phyloP scores from a whole-genome alignment of 2,113 vertebrate genomes.

The Tyrannus savana region DNA sequence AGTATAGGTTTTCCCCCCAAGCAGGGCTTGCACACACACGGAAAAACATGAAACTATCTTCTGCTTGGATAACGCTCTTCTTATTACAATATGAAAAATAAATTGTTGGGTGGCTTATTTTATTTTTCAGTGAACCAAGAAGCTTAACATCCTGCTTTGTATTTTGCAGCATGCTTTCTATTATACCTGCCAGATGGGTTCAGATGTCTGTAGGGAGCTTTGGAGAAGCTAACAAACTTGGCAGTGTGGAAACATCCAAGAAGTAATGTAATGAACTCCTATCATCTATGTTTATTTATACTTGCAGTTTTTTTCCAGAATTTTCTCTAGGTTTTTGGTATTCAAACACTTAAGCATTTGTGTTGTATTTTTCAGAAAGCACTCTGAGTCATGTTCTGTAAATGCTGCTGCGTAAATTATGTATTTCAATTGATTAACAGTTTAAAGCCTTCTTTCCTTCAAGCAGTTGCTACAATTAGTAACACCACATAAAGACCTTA shows the following conservation, averaged over 20 bases:
- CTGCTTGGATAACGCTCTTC: neutral
- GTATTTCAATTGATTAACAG: slow-evolving; percentile 11
- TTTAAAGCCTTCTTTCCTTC: slow-evolving; percentile 12
- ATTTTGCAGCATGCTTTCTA: neutral
- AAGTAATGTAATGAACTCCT: neutral
- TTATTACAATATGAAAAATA: neutral
- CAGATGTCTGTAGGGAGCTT: neutral
- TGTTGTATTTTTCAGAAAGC: neutral
- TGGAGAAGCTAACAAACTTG: neutral
- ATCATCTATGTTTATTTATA: neutral
- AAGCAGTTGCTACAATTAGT: slow-evolving; percentile 28
- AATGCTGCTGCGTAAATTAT: neutral
- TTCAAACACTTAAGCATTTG: neutral
- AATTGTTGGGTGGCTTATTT: neutral
- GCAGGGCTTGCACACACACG: neutral
- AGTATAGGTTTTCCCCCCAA: fast-evolving
- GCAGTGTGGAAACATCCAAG: neutral
- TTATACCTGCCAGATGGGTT: neutral
- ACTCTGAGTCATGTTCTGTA: neutral
- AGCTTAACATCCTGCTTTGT: neutral
- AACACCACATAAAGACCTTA: neutral
- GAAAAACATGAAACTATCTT: neutral
- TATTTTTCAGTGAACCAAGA: neutral
- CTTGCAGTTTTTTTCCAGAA: neutral
- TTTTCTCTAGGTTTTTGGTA: neutral